These are phyloP conservation scores for Platysternon megacephalum DNA, from an alignment of 2,113 vertebrate genomes.

Conservation along the genomic window DNA sequence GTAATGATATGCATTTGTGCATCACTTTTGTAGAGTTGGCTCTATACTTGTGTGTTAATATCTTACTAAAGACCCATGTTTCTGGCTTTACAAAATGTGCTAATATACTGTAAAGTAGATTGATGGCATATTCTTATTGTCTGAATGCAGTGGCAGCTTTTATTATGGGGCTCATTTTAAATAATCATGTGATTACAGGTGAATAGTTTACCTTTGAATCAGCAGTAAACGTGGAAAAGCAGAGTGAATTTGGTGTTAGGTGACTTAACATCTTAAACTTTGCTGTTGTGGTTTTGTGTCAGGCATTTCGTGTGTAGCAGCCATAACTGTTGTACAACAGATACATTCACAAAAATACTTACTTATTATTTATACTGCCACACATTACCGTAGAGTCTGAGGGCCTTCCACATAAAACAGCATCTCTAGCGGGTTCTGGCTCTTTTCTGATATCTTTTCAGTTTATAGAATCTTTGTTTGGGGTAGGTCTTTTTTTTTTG, in stretches of 20 bases:
- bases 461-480: background rate
- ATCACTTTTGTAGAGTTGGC: background rate
- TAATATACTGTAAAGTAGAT: background rate
- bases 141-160: background rate
- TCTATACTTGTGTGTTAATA: accelerated
- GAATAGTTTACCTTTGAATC: background rate
- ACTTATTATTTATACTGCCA: background rate
- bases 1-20: accelerated
- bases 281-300: background rate
- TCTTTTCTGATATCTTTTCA: background rate
- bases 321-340: no score
- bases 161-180: accelerated
- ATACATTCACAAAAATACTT: background rate
- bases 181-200: accelerated
- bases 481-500: background rate
- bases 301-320: background rate
- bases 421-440: background rate
- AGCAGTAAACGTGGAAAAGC: accelerated
- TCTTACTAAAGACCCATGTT: accelerated
- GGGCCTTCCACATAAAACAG: accelerated
- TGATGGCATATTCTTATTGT: accelerated
- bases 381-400: accelerated
- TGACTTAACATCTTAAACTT: background rate
- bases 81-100: background rate
- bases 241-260: background rate